These are phyloP conservation scores for Globodera rostochiensis DNA, from an alignment of 1,140 invertebrate genomes.

Conservation along the genomic window DNA sequence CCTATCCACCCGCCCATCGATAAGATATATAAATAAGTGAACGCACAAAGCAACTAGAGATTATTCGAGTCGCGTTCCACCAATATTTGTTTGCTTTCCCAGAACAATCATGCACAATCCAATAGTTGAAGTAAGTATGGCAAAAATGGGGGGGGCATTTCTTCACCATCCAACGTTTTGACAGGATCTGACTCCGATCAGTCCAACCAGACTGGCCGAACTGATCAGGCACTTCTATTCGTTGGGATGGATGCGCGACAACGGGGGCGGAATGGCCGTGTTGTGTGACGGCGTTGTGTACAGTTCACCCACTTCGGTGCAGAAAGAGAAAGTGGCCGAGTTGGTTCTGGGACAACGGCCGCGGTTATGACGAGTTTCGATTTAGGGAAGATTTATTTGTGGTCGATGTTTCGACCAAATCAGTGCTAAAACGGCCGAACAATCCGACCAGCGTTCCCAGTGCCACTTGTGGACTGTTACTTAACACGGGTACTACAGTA, in stretches of 20 bases:
- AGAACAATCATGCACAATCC: too few species aligned
- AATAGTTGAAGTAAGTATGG: too few species aligned
- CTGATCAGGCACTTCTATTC: slow-evolving; percentile 25
- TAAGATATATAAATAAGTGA: too few species aligned
- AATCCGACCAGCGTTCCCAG: slow-evolving; percentile 17
- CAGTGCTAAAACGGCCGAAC: slow-evolving; percentile 12
- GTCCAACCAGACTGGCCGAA: slow-evolving; percentile 20
- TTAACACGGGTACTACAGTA: slow-evolving; percentile 5
- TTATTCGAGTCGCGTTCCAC: too few species aligned
- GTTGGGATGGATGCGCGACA: slow-evolving; percentile 69
- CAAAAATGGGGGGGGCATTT: too few species aligned
- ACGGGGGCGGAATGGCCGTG: slow-evolving; percentile 83
- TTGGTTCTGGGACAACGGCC: slow-evolving; percentile 18
- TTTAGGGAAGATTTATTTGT: slow-evolving; percentile 26
- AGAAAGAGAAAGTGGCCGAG: slow-evolving; percentile 77
- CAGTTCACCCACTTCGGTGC: slow-evolving; percentile 94
- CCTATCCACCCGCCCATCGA: too few species aligned
- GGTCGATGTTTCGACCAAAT: slow-evolving; percentile 56
- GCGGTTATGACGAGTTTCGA: neutral
- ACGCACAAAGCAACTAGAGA: too few species aligned
- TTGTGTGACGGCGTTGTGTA: slow-evolving; percentile 81
- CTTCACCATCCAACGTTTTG: too few species aligned
- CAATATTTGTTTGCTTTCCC: too few species aligned
- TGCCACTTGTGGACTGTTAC: slow-evolving; percentile 56
- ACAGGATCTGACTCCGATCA: neutral